Evolutionary conservation across 1,140 invertebrate species (phyloP).

Genomic region (Acromyrmex charruanus): DNA sequence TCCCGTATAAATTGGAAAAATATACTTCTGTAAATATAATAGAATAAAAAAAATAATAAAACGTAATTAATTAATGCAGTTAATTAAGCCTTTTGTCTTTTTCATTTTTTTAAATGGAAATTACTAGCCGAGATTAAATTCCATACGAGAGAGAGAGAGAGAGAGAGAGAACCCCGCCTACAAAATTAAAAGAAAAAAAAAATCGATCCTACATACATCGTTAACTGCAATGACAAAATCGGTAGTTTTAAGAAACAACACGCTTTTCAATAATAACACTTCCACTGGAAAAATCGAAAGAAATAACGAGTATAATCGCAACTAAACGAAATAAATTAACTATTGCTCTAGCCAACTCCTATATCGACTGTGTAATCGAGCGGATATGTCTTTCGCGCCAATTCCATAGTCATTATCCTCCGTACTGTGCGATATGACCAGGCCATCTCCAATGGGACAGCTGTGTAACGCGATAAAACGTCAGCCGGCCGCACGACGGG

Average conservation of each 20-base stretch:
- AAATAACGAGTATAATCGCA: neutral
- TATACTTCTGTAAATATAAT: neutral
- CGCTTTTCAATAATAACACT: neutral
- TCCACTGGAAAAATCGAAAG: neutral
- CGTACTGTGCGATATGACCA: neutral
- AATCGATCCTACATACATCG: neutral
- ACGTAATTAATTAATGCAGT: neutral
- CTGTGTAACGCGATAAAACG: constrained; percentile 73
- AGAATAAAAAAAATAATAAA: neutral
- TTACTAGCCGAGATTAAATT: neutral
- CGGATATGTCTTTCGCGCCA: constrained; percentile 8
- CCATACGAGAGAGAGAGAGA: no score
- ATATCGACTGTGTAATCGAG: neutral
- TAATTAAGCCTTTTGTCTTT: neutral
- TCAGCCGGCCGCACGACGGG: constrained; percentile 13
- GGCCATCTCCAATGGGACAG: constrained; percentile 51
- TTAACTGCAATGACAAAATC: neutral
- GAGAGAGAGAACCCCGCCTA: no score
- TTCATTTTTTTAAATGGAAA: neutral
- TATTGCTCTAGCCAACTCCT: neutral
- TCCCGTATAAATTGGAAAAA: neutral
- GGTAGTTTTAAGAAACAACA: neutral
- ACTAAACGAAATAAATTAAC: neutral
- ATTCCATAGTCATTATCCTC: constrained; percentile 58
- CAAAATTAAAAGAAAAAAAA: neutral